Conservation (phyloP, 2,888 invertebrate genomes). For the Meiosimyza decipiens region DNA sequence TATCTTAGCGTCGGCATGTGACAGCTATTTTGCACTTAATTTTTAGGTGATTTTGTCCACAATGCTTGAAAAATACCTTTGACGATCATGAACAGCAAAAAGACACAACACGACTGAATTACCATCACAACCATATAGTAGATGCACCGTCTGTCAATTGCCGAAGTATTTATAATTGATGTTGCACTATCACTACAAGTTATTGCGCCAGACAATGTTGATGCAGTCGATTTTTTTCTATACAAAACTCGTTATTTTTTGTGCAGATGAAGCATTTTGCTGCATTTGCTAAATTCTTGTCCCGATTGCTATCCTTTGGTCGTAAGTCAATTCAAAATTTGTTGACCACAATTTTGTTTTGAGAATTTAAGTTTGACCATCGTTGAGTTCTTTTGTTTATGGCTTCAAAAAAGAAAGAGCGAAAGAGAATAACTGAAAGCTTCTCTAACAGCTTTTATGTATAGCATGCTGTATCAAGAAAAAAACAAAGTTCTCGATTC, state of each 20-base stretch:
- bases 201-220: not conserved
- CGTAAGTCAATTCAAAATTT: not conserved
- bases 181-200: not conserved
- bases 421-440: not conserved
- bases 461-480: not conserved
- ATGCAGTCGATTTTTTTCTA: slow-evolving; percentile 46
- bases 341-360: no score
- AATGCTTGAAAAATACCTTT: slow-evolving; percentile 51
- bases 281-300: not conserved
- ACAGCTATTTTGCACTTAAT: no score
- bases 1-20: no score
- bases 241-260: slow-evolving; percentile 28
- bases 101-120: slow-evolving; percentile 54
- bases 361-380: no score
- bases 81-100: slow-evolving; percentile 56
- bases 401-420: not conserved
- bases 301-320: not conserved
- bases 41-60: no score
- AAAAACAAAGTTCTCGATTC: not conserved
- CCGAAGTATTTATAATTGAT: not conserved
- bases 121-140: slow-evolving; percentile 55
- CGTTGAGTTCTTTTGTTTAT: no score
- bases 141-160: slow-evolving; percentile 50
- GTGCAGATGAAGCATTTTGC: not conserved
- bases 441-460: not conserved